These are phyloP conservation scores for Clupea harengus DNA, from an alignment of 2,113 vertebrate species.

Conservation along the genomic window DNA sequence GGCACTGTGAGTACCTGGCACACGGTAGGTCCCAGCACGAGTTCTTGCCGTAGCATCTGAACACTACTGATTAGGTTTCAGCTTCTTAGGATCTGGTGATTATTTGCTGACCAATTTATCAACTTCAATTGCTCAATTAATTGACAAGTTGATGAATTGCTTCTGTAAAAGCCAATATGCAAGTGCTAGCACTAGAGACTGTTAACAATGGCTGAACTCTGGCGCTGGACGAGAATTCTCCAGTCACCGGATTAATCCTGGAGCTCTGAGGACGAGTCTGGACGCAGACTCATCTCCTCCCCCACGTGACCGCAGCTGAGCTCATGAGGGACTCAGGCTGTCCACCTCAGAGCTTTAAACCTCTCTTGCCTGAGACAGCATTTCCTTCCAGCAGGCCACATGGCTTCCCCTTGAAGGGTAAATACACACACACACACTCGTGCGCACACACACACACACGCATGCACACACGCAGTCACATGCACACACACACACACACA, in stretches of 20 bases:
- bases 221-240: background rate
- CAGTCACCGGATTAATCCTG: background rate
- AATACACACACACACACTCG: conserved; percentile 12
- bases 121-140: background rate
- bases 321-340: background rate
- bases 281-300: background rate
- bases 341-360: conserved; percentile 8
- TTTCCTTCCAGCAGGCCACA: conserved; percentile 38
- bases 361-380: conserved; percentile 31
- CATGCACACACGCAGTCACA: background rate
- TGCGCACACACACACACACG: background rate
- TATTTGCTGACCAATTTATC: background rate
- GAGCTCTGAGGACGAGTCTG: background rate
- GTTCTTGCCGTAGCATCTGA: background rate
- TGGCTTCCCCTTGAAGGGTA: conserved; percentile 8
- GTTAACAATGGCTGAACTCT: background rate
- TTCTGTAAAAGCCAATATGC: background rate
- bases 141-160: background rate
- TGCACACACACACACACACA: background rate
- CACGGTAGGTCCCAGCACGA: background rate
- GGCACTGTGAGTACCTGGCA: background rate
- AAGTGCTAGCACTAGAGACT: background rate
- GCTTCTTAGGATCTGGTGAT: background rate
- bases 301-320: background rate
- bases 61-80: background rate